Evolutionary conservation across 2,888 invertebrate genomes (phyloP).

Genomic region (Sepiola atlantica): DNA sequence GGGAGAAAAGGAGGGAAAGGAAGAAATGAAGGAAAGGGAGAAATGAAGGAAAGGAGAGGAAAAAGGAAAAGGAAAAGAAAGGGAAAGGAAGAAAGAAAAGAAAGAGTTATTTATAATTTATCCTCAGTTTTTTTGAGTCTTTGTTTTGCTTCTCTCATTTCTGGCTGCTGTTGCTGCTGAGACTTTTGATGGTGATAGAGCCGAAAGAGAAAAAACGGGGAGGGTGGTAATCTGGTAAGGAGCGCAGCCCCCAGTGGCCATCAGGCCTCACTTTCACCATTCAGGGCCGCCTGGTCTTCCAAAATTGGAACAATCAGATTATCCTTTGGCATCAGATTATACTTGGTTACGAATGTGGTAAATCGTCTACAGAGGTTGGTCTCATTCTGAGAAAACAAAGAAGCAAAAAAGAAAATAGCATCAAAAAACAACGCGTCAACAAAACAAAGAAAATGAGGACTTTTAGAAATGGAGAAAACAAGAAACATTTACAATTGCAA

Average conservation of each 20-base stretch:
- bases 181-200: background rate
- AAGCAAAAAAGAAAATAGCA: background rate
- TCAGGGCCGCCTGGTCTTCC: conserved; percentile 63
- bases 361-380: conserved; percentile 95
- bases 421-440: background rate
- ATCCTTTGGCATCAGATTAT: conserved; percentile 97
- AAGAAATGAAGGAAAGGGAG: too few relatives aligned
- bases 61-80: background rate
- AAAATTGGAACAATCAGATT: conserved; percentile 98
- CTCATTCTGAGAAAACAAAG: conserved; percentile 80
- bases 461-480: too few relatives aligned
- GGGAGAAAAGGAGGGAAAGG: background rate
- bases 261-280: conserved; percentile 66
- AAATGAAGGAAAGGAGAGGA: background rate
- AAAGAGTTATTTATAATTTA: background rate
- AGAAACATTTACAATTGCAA: too few relatives aligned
- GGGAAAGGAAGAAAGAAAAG: background rate
- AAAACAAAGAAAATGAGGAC: too few relatives aligned
- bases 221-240: conserved; percentile 1
- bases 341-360: conserved; percentile 98
- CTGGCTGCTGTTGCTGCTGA: conserved; percentile 21
- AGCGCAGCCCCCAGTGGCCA: conserved; percentile 13
- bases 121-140: background rate
- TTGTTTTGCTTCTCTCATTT: background rate
- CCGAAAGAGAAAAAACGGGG: background rate